Conservation (phyloP, 2,797 vertebrate genomes). For the Diplodus puntazzo region DNA sequence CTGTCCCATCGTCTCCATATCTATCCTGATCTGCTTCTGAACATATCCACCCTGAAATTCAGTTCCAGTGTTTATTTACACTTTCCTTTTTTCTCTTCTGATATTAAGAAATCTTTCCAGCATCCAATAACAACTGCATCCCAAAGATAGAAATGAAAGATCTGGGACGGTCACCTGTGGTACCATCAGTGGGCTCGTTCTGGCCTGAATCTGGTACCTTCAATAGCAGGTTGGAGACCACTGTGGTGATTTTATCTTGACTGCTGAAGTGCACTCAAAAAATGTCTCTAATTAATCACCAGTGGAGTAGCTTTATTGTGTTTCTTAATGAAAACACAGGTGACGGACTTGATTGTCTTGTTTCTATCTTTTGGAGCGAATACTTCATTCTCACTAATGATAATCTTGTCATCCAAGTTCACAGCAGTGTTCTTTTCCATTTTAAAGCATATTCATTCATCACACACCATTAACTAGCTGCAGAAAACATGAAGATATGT, state of each 20-base stretch:
- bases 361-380: constrained; percentile 68
- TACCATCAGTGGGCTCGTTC: not conserved
- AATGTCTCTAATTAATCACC: not conserved
- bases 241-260: not conserved
- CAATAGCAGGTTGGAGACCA: not conserved
- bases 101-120: constrained; percentile 23
- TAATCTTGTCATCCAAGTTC: constrained; percentile 26
- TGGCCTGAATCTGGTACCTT: not conserved
- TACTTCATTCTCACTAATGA: constrained; percentile 26
- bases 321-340: constrained; percentile 11
- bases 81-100: constrained; percentile 23
- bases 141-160: constrained; percentile 61
- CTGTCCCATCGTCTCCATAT: constrained; percentile 66
- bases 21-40: constrained; percentile 48
- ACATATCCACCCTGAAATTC: constrained; percentile 25
- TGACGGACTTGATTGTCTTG: constrained; percentile 19
- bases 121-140: constrained; percentile 29
- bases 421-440: constrained; percentile 28
- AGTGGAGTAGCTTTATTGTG: not conserved
- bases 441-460: constrained; percentile 34
- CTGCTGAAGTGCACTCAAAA: not conserved
- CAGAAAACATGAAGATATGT: constrained; percentile 37
- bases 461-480: constrained; percentile 22
- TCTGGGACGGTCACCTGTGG: not conserved
- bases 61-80: constrained; percentile 18